Base-by-base conservation (phyloP, 2,113 vertebrate genomes). In the Prietella phreatophila region DNA sequence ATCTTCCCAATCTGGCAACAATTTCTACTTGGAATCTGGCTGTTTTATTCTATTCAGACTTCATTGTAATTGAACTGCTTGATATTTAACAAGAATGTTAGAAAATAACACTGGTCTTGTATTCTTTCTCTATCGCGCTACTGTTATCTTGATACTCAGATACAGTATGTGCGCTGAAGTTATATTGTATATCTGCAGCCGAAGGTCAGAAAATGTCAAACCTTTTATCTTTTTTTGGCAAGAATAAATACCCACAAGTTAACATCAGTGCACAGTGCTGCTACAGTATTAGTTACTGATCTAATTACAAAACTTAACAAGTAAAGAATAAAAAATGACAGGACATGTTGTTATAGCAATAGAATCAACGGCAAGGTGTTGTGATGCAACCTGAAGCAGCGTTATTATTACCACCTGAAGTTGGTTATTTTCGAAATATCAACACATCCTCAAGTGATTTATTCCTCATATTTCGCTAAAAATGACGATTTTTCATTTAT, bases 1-100 rank as follows among this genome's bases (percentile, higher is more conserved):
- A 42, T 65, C 60, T 20, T 30, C 5, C 19, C 61, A 67, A 83
- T 83, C 82, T 83, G 82, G 82, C 82, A 83, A 83, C 82, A 47
- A 0, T 9, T 15, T 17, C 19, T 36, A 39, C 36, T 83, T 13
- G 19, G 15, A 13, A 25, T 82, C 80, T 61, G 3, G 13, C 27
- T 17, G 60, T 83, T 63, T 61, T 50, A 65, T 65, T 65, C 20
- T 27, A 30, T 30, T 84, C 42, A 84, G 42, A 67, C 15, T 20
- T 84, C 61, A 30, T 30, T 67, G 82, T 84, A 84, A 36, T 84
- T 30, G 36, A 83, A 19, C 30, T 22, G 33, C 33, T 39, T 82
- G 80, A 42, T 61, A 42, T 82, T 82, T 82, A 61, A 82, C 55
- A 82, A 39, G 56, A 82, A 82, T 61, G 80, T 42, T 3, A 39